A percentile compares a stretch with the other conserved stretches of the same genome.
Conservation (phyloP, 1,140 invertebrate species). For the Hestina assimilis region DNA sequence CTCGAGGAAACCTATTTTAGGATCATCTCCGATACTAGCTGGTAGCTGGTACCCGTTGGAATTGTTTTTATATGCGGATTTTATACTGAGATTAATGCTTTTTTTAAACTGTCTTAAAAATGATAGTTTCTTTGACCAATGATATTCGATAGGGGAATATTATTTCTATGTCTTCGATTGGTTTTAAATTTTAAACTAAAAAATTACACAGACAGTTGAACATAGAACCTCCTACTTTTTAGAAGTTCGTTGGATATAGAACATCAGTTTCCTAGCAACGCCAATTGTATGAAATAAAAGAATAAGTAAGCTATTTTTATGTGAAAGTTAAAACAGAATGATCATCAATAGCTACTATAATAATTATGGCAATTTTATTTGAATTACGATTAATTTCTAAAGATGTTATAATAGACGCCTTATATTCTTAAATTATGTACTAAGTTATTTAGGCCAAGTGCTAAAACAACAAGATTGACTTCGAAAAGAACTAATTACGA, state of each 20-base stretch:
- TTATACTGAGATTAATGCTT: neutral
- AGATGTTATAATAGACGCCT: neutral
- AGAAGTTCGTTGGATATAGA: no score
- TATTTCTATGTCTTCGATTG: no score
- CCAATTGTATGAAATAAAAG: no score
- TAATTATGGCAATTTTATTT: neutral
- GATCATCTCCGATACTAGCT: neutral
- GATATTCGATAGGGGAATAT: no score
- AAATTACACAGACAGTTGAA: no score
- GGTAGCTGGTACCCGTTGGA: no score
- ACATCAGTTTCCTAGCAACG: no score
- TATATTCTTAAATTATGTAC: neutral
- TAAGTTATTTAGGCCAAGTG: slow-evolving; percentile 3
- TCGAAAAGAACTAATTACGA: slow-evolving; percentile 8
- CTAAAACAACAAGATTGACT: slow-evolving; percentile 3
- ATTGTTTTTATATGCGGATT: slow-evolving; percentile 1
- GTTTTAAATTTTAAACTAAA: no score
- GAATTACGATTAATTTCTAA: neutral
- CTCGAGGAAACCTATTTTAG: slow-evolving; percentile 2
- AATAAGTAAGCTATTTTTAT: no score
- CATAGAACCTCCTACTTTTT: no score
- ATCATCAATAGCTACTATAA: no score
- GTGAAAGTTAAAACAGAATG: no score
- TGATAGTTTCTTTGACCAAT: neutral
- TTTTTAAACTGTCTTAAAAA: neutral